Evolutionary conservation across 2,797 vertebrate species (phyloP).

Genomic region (Rhodeus uyekii): DNA sequence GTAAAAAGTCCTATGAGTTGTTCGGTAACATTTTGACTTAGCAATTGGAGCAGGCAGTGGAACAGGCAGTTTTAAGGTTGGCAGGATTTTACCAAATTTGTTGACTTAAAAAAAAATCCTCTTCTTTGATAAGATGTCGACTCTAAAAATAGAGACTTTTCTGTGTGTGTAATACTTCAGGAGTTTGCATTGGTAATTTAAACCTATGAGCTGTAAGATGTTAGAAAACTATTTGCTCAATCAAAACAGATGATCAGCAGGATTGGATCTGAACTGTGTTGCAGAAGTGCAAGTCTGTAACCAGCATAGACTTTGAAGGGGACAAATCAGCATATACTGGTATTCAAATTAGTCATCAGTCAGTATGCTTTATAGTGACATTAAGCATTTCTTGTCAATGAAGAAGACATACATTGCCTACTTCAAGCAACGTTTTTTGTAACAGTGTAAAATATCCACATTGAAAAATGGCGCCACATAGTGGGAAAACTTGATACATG

Average conservation of each 20-base stretch:
- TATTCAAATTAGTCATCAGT: neutral
- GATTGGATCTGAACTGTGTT: neutral
- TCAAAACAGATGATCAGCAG: neutral
- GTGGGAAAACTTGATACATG: neutral
- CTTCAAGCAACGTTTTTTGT: neutral
- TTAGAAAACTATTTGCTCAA: constrained; percentile 2
- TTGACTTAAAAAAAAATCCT: no score
- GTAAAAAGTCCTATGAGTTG: no score
- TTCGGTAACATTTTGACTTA: no score
- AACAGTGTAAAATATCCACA: neutral
- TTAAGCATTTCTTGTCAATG: neutral
- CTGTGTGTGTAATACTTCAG: constrained; percentile 36
- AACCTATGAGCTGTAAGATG: constrained; percentile 45
- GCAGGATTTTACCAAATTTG: neutral
- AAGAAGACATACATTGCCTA: neutral
- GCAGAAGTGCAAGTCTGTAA: neutral
- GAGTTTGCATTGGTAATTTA: constrained; percentile 32
- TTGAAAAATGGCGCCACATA: constrained; percentile 17
- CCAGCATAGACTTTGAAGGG: neutral
- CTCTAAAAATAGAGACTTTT: constrained; percentile 40
- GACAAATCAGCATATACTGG: neutral
- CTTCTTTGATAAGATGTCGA: no score
- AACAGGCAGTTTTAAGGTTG: neutral
- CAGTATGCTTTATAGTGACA: neutral
- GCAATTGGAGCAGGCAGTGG: no score